Percentiles rank a stretch among this genome's conserved stretches.
Conservation (phyloP, 2,113 vertebrate genomes). For the Xiphophorus maculatus region DNA sequence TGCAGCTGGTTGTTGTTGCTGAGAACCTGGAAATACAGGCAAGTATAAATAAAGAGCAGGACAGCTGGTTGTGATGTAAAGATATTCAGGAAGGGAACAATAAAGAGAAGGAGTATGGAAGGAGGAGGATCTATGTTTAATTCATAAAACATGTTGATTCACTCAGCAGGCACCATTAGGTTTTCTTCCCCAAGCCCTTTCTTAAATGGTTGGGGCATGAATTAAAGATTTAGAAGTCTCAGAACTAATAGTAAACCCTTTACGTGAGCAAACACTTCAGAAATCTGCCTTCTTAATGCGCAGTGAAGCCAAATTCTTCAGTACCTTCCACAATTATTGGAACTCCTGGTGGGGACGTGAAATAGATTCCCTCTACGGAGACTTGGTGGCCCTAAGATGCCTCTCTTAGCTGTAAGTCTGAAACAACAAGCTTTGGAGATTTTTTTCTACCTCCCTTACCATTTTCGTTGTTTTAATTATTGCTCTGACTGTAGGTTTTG, state of each 20-base stretch:
- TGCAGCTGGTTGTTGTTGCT: conserved; percentile 97
- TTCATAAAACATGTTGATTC: conserved; percentile 78
- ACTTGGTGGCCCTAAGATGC: not conserved
- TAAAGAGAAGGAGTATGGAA: conserved; percentile 40
- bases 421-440: not conserved
- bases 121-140: conserved; percentile 65
- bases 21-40: conserved; percentile 84
- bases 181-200: conserved; percentile 59
- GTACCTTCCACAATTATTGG: not conserved
- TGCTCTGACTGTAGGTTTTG: too few relatives aligned
- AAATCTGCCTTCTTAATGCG: conserved; percentile 29
- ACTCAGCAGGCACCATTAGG: conserved; percentile 65
- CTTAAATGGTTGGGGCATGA: conserved; percentile 63
- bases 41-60: not conserved
- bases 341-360: not conserved
- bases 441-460: not conserved
- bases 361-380: not conserved
- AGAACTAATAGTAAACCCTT: conserved; percentile 41
- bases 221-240: conserved; percentile 69
- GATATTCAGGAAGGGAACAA: conserved; percentile 43
- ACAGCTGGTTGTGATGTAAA: conserved; percentile 3
- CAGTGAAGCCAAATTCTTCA: not conserved
- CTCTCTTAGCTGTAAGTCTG: not conserved
- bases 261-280: conserved; percentile 62
- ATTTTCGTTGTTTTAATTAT: not conserved